Evolutionary conservation across 2,888 invertebrate genomes (phyloP).

Genomic region (Nebria brevicollis): DNA sequence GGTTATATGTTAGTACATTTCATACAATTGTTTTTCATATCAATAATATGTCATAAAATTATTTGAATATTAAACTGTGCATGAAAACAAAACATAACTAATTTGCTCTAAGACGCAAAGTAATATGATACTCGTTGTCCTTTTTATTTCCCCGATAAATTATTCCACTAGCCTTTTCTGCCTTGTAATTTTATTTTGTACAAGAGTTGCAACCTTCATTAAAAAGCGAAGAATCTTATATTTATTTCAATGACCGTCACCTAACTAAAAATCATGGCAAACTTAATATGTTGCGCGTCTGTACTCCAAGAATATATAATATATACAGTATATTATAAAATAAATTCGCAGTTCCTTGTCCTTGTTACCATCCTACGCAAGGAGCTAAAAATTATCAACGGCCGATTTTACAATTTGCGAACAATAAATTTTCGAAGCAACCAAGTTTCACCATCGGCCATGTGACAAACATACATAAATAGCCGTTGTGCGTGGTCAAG

Average conservation of each 20-base stretch:
- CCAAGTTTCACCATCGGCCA: constrained; percentile 1
- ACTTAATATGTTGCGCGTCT: neutral
- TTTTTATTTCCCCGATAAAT: no score
- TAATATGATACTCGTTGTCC: no score
- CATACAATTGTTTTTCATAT: no score
- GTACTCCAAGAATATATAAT: neutral
- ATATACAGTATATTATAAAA: neutral
- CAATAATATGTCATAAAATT: no score
- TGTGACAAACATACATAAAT: neutral
- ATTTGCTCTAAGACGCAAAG: no score
- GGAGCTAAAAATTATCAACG: neutral
- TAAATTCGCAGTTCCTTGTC: neutral
- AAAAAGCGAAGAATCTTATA: neutral
- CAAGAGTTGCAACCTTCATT: neutral
- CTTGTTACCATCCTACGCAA: neutral
- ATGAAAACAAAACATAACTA: no score
- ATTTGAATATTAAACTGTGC: no score
- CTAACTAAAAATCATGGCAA: neutral
- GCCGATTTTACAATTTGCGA: neutral
- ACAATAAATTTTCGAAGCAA: neutral
- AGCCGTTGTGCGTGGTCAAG: constrained; percentile 1
- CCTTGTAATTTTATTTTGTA: no score
- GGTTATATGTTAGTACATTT: no score
- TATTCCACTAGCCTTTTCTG: no score
- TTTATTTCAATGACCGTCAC: neutral